Conservation (phyloP, 1,140 invertebrate genomes). For the Bombus pascuorum region DNA sequence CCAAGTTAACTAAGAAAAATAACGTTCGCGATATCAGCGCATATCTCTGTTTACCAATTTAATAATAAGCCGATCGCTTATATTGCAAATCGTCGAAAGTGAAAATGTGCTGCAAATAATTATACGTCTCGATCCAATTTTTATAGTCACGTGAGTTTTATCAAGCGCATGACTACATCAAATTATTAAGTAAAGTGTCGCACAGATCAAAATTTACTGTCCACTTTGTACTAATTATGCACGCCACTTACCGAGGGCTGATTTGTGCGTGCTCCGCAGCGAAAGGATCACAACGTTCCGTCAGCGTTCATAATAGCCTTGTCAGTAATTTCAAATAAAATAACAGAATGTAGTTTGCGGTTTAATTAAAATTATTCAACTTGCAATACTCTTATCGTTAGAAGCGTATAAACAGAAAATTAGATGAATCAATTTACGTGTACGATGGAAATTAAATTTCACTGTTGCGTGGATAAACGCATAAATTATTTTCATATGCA, state of each 20-base stretch:
- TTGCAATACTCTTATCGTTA: background rate
- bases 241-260: background rate
- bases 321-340: background rate
- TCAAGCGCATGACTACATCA: background rate
- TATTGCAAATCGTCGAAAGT: background rate
- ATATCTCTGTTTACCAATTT: no score
- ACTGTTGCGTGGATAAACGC: background rate
- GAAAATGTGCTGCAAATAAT: background rate
- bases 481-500: background rate
- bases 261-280: background rate
- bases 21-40: background rate
- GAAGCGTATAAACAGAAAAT: no score
- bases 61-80: background rate
- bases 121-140: background rate
- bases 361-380: background rate
- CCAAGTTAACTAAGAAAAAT: background rate
- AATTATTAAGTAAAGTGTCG: background rate
- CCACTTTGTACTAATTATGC: background rate
- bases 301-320: background rate
- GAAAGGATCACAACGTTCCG: background rate
- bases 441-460: background rate
- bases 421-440: background rate
- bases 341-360: background rate
- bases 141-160: background rate
- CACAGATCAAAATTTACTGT: background rate